Evolutionary conservation across 2,888 invertebrate species (phyloP), one percentile per base, ranked within the genome.

Genomic region (Oxystoma pomonae): DNA sequence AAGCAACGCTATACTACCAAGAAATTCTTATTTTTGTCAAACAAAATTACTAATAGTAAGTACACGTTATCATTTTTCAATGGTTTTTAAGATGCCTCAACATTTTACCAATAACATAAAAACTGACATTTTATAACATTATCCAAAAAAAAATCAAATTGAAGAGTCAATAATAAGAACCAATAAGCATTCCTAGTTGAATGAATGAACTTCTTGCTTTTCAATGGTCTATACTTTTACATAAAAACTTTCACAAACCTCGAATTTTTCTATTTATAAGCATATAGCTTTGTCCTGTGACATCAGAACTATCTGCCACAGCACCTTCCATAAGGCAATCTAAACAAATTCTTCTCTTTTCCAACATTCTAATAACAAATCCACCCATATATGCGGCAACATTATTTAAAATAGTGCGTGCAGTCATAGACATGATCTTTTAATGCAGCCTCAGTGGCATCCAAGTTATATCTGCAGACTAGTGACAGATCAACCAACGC

Each of bases 381-480:
- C 62, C 58, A 58, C n/a, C n/a, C 12, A 57, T 55, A 17, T 60
- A 60, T 1, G 60, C 55, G 1, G 55, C 60, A 1, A 60, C 19
- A 55, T 60, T 60, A 12, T 17, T 19, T 1, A 35, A 16, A 35
- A 55, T 19, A 19, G 17, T 49, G 55, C 1, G 1, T 20, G 18
- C 50, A 19, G 12, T 35, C 49, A 56, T 49, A 60, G n/a, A 56
- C 60, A 49, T 60, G 55, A 18, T 60, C 50, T n/a, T 16, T 19
- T 19, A 60, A 22, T 3, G 19, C 12, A 3, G 20, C 16, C 2
- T 55, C 55, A 55, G 16, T 55, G 2, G 20, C 55, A 18, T 55
- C 55, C 9, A 55, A 19, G 20, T 55, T 55, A 18, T 55, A 55
- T 55, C 20, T 55, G 2, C 20, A 19, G 3, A 35, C 12, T 35